Percentiles rank a stretch among this genome's conserved stretches.
Conservation (phyloP, 2,888 invertebrate genomes). For the Mesorhabditis spiculigera region DNA sequence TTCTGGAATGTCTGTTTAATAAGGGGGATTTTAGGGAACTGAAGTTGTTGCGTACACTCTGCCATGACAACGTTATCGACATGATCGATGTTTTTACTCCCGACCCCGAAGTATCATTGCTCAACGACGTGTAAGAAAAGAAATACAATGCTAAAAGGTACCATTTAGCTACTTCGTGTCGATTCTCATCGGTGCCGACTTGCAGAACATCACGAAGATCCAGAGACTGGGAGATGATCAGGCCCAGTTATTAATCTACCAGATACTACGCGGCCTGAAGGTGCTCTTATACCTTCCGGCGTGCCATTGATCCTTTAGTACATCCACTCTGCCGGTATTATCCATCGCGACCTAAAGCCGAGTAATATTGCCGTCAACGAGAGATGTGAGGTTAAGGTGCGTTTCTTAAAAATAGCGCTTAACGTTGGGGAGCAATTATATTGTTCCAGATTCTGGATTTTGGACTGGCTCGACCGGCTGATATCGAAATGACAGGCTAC, state of each 20-base stretch:
- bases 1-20: too few relatives aligned
- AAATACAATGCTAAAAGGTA: constrained; percentile 6
- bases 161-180: constrained; percentile 80
- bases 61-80: constrained; percentile 90
- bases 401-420: constrained; percentile 64
- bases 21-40: constrained; percentile 70
- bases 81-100: constrained; percentile 54
- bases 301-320: constrained; percentile 64
- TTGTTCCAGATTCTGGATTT: constrained; percentile 65
- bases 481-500: constrained; percentile 67
- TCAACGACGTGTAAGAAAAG: constrained; percentile 52
- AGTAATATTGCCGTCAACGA: constrained; percentile 99
- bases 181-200: constrained; percentile 95
- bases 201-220: constrained; percentile 94
- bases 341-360: constrained; percentile 95
- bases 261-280: constrained; percentile 91
- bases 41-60: constrained; percentile 92
- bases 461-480: constrained; percentile 66
- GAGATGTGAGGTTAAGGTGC: constrained; percentile 84
- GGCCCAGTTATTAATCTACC: constrained; percentile 96
- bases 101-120: constrained; percentile 30
- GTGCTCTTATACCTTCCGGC: constrained; percentile 30
- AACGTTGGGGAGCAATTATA: background rate
- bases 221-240: constrained; percentile 95
- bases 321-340: constrained; percentile 95